Conservation (phyloP, 2,113 vertebrate genomes). For the Psophia crepitans region DNA sequence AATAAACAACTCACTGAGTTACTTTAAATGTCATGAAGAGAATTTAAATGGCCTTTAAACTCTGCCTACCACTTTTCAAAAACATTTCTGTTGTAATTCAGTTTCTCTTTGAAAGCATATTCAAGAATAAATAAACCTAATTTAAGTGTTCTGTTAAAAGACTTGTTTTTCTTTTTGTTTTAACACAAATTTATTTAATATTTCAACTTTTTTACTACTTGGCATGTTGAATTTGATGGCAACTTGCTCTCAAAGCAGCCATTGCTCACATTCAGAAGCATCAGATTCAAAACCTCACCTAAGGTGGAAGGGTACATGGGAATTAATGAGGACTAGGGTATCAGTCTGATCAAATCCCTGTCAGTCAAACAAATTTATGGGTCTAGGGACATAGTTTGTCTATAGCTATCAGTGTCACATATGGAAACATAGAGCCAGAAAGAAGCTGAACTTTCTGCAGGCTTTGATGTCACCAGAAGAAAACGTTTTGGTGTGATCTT, state of each 20-base stretch:
- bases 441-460: background rate
- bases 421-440: background rate
- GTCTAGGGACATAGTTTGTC: background rate
- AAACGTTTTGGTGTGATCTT: background rate
- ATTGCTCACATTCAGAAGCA: background rate
- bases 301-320: background rate
- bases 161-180: background rate
- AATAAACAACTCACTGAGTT: background rate
- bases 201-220: background rate
- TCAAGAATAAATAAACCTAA: background rate
- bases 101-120: background rate
- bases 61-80: background rate
- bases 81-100: background rate
- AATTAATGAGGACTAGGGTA: background rate
- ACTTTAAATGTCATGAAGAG: background rate
- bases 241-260: background rate
- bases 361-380: background rate
- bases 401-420: background rate
- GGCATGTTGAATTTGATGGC: background rate
- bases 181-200: background rate
- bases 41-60: conserved; percentile 14
- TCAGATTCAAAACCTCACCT: background rate
- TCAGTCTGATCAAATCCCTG: background rate
- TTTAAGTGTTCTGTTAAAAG: background rate
- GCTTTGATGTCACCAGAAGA: background rate